A percentile compares a stretch with the other conserved stretches of the same genome.
phyloP scores from a whole-genome alignment of 1,140 invertebrate species.

The Himalopsyche phryganea region DNA sequence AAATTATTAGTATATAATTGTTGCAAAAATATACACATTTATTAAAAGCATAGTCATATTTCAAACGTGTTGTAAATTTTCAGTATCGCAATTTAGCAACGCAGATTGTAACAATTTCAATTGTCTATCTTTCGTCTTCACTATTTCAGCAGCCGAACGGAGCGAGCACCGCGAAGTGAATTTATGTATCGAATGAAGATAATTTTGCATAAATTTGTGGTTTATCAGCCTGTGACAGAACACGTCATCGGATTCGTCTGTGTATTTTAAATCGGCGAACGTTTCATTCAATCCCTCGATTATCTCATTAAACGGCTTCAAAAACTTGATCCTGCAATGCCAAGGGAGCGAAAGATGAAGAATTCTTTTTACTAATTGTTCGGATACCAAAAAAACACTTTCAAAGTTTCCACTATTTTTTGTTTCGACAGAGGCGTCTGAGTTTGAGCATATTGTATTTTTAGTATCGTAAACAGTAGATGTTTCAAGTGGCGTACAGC shows the following conservation, averaged over 20 bases:
- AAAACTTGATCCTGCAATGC: constrained; percentile 14
- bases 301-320: constrained; percentile 4
- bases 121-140: not conserved
- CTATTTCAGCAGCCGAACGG: constrained; percentile 9
- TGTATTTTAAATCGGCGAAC: constrained; percentile 15
- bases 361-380: constrained; percentile 10
- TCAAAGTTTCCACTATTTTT: no score
- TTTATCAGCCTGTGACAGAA: constrained; percentile 11
- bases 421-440: no score
- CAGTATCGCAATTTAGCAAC: no score
- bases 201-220: constrained; percentile 17
- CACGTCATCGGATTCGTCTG: constrained; percentile 4
- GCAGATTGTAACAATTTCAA: no score
- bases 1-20: no score
- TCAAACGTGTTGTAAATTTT: no score
- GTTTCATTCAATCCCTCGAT: constrained; percentile 2
- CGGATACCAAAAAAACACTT: not conserved
- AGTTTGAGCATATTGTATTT: no score
- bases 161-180: constrained; percentile 2
- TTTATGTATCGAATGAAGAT: constrained; percentile 11
- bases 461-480: no score
- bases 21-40: no score
- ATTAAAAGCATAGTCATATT: no score
- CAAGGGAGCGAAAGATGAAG: constrained; percentile 11
- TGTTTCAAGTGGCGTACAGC: no score